These are phyloP conservation scores for Microcaecilia unicolor DNA, from an alignment of 2,797 vertebrate genomes.

Conservation along the genomic window DNA sequence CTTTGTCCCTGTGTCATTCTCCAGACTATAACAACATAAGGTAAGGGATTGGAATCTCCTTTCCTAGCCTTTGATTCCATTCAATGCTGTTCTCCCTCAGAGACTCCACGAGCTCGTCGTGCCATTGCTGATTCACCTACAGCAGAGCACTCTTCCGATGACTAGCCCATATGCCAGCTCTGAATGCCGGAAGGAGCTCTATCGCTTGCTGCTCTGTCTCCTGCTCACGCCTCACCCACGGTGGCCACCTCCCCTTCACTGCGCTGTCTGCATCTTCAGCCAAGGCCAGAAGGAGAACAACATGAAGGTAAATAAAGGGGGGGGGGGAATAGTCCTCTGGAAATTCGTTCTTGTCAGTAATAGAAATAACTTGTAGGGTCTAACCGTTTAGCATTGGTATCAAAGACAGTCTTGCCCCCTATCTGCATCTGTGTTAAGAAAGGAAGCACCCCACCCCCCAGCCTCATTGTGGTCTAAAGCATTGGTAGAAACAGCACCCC, in stretches of 20 bases:
- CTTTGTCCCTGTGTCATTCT: no score
- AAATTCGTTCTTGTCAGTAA: no score
- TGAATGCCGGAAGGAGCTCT: slow-evolving; percentile 64
- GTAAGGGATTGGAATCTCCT: not conserved
- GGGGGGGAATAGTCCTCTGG: no score
- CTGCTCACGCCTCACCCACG: slow-evolving; percentile 66
- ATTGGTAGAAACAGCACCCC: not conserved
- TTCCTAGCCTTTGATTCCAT: no score
- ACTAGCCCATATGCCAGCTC: slow-evolving; percentile 57
- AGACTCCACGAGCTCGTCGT: slow-evolving; percentile 73
- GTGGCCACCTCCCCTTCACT: slow-evolving; percentile 67
- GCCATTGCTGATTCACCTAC: slow-evolving; percentile 67
- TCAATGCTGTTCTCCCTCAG: slow-evolving; percentile 31
- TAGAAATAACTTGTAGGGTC: no score
- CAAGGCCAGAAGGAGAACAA: slow-evolving; percentile 62
- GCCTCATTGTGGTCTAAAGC: no score
- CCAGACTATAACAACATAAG: no score
- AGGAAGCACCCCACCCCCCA: not conserved
- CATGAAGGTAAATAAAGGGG: slow-evolving; percentile 51
- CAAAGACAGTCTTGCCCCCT: no score
- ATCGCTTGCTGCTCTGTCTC: slow-evolving; percentile 70
- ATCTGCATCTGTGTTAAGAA: no score
- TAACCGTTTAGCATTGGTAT: no score
- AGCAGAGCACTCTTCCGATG: slow-evolving; percentile 47
- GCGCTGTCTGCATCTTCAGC: slow-evolving; percentile 68